Conservation (phyloP, 2,113 vertebrate genomes). For the Calypte anna region DNA sequence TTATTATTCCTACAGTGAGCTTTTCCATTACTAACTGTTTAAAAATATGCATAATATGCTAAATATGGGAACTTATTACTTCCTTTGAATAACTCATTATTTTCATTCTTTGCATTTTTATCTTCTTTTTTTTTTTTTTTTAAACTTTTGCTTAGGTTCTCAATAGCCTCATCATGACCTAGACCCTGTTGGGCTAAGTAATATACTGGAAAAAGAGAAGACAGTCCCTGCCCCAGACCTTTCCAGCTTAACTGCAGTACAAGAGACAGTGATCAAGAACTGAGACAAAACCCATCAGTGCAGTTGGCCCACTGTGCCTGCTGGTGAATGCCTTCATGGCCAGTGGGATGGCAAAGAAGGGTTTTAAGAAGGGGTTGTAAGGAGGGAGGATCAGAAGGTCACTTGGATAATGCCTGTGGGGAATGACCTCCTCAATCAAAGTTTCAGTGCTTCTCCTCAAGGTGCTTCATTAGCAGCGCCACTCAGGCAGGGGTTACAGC, state of each 20-base stretch:
- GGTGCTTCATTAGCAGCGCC: background rate
- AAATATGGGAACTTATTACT: background rate
- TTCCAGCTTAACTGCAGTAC: background rate
- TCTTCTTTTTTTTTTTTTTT: background rate
- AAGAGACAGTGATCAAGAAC: background rate
- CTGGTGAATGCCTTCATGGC: background rate
- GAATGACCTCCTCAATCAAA: background rate
- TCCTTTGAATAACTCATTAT: background rate
- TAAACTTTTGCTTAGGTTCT: background rate
- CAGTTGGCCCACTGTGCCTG: background rate
- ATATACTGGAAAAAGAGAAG: background rate
- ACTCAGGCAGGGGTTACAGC: background rate
- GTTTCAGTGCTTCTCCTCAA: background rate
- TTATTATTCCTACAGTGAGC: background rate
- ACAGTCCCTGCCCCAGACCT: background rate
- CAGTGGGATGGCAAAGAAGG: background rate
- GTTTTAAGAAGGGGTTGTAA: background rate
- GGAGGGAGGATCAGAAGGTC: background rate
- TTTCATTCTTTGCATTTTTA: background rate
- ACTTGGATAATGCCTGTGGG: background rate
- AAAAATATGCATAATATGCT: background rate
- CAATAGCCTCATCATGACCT: rapidly evolving
- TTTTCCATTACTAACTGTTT: slow-evolving; percentile 1
- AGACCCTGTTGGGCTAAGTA: background rate
- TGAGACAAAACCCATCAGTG: background rate